These are phyloP conservation scores for Crotalus tigris DNA, from an alignment of 2,113 vertebrate species.

Conservation along the genomic window DNA sequence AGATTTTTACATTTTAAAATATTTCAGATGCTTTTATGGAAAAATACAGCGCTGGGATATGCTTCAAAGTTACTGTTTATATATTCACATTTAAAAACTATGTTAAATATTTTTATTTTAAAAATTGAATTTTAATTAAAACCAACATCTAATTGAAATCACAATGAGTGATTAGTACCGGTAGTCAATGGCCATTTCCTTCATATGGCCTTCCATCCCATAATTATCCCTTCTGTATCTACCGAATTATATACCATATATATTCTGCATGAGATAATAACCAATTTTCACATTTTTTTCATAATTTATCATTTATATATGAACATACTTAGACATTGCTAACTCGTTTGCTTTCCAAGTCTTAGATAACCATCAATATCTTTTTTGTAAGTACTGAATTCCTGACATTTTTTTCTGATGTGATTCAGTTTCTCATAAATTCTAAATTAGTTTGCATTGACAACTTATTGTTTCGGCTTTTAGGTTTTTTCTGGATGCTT, in stretches of 20 bases:
- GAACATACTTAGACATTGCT: not conserved
- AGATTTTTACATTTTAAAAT: slow-evolving; percentile 1
- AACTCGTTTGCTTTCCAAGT: not conserved
- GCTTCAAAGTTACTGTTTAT: not conserved
- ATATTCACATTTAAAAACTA: not conserved
- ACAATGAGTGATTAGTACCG: not conserved
- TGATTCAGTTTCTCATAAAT: not conserved
- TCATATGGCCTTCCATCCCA: not conserved
- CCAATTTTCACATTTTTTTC: not conserved
- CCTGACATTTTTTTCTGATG: not conserved
- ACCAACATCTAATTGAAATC: not conserved
- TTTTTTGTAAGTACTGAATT: not conserved
- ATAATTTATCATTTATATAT: not conserved
- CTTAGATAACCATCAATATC: not conserved
- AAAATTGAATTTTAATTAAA: not conserved
- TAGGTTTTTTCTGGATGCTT: not conserved
- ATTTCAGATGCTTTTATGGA: not conserved
- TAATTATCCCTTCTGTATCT: not conserved
- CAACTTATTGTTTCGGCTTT: not conserved
- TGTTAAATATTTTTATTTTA: not conserved
- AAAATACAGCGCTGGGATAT: not conserved
- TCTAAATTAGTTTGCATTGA: not conserved
- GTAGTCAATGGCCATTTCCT: not conserved
- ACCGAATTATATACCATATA: not conserved
- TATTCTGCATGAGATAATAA: not conserved